These are phyloP conservation scores for Microhierax caerulescens DNA, from an alignment of 2,797 vertebrate species.

Conservation along the genomic window DNA sequence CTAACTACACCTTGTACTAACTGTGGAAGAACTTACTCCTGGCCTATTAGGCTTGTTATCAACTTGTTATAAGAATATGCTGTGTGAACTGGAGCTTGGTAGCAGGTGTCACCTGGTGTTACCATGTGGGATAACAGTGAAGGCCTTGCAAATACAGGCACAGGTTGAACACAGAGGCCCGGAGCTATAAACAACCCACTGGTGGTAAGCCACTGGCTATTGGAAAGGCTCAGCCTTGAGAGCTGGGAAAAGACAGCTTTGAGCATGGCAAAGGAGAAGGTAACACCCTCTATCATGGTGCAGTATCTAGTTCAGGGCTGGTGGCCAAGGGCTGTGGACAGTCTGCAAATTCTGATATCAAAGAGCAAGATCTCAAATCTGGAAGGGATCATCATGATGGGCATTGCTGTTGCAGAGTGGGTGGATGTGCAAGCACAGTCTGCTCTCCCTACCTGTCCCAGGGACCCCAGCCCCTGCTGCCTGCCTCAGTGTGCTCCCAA, in stretches of 20 bases:
- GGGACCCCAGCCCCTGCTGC: not conserved
- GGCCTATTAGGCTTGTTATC: not conserved
- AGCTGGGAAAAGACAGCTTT: not conserved
- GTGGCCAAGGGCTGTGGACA: not conserved
- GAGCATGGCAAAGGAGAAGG: not conserved
- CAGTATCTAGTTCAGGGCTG: not conserved
- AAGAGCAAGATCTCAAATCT: not conserved
- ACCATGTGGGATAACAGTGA: not conserved
- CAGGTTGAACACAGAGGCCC: not conserved
- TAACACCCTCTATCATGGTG: fast-evolving
- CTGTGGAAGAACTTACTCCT: not conserved
- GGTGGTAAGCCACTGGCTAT: not conserved
- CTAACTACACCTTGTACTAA: not conserved
- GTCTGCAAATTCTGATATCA: not conserved
- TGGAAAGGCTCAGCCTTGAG: not conserved
- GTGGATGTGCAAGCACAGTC: not conserved
- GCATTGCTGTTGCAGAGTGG: not conserved
- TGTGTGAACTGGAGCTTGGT: not conserved
- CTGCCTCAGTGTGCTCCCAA: not conserved
- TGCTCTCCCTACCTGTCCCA: not conserved
- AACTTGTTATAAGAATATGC: not conserved
- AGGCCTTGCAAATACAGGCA: fast-evolving
- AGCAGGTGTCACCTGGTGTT: not conserved
- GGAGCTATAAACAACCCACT: not conserved
- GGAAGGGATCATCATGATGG: not conserved